These are phyloP conservation scores for Drosophila atripex DNA, from an alignment of 2,888 invertebrate genomes.

Conservation along the genomic window DNA sequence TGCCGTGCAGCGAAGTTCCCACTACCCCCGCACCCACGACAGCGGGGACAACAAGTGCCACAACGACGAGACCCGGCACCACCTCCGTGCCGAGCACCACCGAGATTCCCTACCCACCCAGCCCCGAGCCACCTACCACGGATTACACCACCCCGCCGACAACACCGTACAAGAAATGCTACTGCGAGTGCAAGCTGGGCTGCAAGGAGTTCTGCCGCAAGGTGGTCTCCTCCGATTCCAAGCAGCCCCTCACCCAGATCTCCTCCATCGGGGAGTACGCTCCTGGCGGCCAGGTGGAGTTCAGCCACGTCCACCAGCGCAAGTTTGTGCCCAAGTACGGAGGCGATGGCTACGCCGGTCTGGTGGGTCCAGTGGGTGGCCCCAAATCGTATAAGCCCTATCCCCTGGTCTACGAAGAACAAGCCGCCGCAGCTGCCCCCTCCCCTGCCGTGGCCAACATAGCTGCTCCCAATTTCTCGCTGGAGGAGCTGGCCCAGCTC, in stretches of 20 bases:
- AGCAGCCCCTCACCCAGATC: slow-evolving; percentile 71
- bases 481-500: slow-evolving; percentile 65
- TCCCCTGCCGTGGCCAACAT: slow-evolving; percentile 49
- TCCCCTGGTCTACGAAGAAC: slow-evolving; percentile 50
- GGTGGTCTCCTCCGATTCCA: slow-evolving; percentile 53
- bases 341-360: slow-evolving; percentile 23
- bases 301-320: slow-evolving; percentile 70
- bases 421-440: slow-evolving; percentile 24
- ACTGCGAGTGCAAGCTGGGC: slow-evolving; percentile 78
- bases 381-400: slow-evolving; percentile 48
- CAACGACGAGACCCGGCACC: not conserved
- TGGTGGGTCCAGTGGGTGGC: slow-evolving; percentile 11
- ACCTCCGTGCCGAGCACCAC: slow-evolving; percentile 11
- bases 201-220: slow-evolving; percentile 81
- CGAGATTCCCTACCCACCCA: not conserved
- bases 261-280: slow-evolving; percentile 61
- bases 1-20: slow-evolving; percentile 70
- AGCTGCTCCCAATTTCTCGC: slow-evolving; percentile 65
- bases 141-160: slow-evolving; percentile 16
- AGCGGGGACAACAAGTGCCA: not conserved
- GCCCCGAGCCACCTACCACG: slow-evolving; percentile 4
- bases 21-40: slow-evolving; percentile 6
- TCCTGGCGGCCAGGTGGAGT: slow-evolving; percentile 66
- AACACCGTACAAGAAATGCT: slow-evolving; percentile 68
- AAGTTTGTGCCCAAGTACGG: slow-evolving; percentile 61